Conservation (phyloP, 2,797 vertebrate genomes). For the Lacerta bilineata region DNA sequence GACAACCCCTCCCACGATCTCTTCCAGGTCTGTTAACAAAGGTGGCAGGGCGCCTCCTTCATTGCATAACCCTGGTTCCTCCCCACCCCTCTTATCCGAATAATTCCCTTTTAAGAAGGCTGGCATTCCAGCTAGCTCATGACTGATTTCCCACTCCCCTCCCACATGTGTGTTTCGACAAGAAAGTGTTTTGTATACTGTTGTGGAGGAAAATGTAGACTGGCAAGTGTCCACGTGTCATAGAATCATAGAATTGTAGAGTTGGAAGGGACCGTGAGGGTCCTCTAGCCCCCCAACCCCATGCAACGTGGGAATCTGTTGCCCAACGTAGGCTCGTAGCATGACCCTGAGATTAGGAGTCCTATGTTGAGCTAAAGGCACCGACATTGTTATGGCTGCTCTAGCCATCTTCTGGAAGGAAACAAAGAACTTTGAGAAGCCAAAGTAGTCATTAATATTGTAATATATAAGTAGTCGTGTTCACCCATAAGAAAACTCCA, state of each 20-base stretch:
- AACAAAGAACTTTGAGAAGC: constrained; percentile 7
- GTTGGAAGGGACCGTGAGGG: no score
- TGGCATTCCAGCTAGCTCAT: not conserved
- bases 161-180: not conserved
- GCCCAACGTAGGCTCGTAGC: no score
- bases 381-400: not conserved
- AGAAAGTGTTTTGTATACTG: not conserved
- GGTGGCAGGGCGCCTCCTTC: not conserved
- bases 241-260: no score
- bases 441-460: not conserved
- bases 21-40: not conserved
- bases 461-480: no score
- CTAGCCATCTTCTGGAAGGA: not conserved
- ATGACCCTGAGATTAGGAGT: no score
- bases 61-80: not conserved
- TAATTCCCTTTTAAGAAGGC: not conserved
- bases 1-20: not conserved
- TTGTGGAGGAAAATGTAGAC: not conserved
- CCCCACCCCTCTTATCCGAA: not conserved
- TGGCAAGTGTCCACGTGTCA: not conserved
- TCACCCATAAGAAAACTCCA: no score
- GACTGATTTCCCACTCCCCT: not conserved
- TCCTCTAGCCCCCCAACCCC: no score
- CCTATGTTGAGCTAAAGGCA: no score
- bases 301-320: no score